These are phyloP conservation scores for Callitettix versicolor DNA, from an alignment of 1,140 invertebrate genomes.

Conservation along the genomic window DNA sequence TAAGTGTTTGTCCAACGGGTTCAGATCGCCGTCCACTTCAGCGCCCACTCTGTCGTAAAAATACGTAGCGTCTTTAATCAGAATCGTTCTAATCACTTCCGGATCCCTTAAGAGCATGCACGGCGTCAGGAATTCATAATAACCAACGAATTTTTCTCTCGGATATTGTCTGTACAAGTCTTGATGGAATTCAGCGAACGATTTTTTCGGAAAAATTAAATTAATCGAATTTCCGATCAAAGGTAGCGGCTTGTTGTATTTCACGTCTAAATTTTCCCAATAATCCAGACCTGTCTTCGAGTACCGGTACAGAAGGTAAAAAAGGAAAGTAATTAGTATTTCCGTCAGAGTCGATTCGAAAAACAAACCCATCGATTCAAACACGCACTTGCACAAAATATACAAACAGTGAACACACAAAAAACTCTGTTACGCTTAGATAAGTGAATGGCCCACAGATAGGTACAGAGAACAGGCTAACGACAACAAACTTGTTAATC, in stretches of 20 bases:
- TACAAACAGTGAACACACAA: too few species aligned
- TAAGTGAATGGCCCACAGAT: too few species aligned
- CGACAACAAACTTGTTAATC: too few species aligned
- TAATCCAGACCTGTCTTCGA: constrained; percentile 34
- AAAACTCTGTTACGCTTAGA: too few species aligned
- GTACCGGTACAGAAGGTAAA: constrained; percentile 27
- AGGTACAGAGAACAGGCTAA: too few species aligned
- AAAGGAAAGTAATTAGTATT: too few species aligned
- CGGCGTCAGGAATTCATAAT: constrained; percentile 36
- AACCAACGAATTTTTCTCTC: constrained; percentile 33
- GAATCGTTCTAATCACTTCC: constrained; percentile 37
- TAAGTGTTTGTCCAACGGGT: constrained; percentile 24
- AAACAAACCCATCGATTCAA: too few species aligned
- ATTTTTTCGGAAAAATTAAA: constrained; percentile 21
- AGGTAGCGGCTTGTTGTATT: constrained; percentile 12
- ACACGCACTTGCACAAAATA: too few species aligned
- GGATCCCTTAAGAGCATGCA: constrained; percentile 39
- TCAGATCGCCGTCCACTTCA: constrained; percentile 20
- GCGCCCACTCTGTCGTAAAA: constrained; percentile 39
- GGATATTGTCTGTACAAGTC: constrained; percentile 35
- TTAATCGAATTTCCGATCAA: constrained; percentile 16
- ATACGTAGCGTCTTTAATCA: constrained; percentile 39
- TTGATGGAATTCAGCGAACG: constrained; percentile 28
- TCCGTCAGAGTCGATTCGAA: too few species aligned
- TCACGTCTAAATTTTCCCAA: constrained; percentile 34